A percentile compares a stretch with the other conserved stretches of the same genome.
Conservation (phyloP, 2,113 vertebrate genomes). For the Anas platyrhynchos region DNA sequence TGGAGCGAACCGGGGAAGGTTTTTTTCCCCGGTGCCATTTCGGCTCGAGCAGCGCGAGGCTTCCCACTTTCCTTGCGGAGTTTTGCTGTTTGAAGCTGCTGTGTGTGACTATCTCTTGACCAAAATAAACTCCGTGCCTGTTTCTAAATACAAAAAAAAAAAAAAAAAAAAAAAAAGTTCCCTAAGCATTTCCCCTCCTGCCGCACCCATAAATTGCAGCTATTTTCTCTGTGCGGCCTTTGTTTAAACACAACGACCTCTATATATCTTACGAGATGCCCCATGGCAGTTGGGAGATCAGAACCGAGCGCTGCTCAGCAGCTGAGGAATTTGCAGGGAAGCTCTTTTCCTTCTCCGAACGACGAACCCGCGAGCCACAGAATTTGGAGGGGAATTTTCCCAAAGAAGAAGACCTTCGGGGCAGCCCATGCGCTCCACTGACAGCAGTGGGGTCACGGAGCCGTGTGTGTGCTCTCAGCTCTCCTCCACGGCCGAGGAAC, state of each 20-base stretch:
- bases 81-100: not conserved
- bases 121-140: conserved; percentile 48
- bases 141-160: conserved; percentile 8
- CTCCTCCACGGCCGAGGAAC: not conserved
- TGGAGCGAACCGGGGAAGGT: not conserved
- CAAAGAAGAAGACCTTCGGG: not conserved
- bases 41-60: not conserved
- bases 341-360: not conserved
- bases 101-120: conserved; percentile 40
- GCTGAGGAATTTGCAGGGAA: conserved; percentile 2
- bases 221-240: conserved; percentile 54
- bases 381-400: not conserved
- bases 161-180: not conserved
- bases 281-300: conserved; percentile 24
- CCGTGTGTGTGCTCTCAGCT: not conserved
- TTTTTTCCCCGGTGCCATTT: not conserved
- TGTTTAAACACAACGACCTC: conserved; percentile 57
- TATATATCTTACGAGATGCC: not conserved
- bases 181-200: conserved; percentile 54
- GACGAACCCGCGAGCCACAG: not conserved
- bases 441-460: fast-evolving
- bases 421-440: not conserved
- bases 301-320: conserved; percentile 27
- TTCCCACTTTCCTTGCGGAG: not conserved
- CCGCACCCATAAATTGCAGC: conserved; percentile 40